Base-by-base conservation (phyloP, 2,113 vertebrate genomes). In the Riparia riparia region DNA sequence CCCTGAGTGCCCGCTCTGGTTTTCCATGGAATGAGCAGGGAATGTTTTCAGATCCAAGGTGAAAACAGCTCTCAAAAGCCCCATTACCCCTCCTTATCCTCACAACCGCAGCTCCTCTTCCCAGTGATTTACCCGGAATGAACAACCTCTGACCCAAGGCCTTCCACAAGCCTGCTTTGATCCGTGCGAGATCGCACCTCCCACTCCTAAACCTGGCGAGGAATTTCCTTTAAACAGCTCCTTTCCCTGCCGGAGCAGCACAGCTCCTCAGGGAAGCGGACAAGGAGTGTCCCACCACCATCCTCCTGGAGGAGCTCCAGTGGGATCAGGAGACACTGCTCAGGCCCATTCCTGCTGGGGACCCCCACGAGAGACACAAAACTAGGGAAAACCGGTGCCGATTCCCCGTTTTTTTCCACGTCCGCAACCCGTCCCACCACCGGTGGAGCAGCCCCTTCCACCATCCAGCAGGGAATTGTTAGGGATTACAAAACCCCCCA, bases 291-390 rank as follows among this genome's bases (percentile, higher is more conserved):
- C 51, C 42, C 17, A 50, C 70, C 58, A 14, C 13, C 10, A 29
- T 2, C 14, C 49, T 14, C 51, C 53, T 4, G 29, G 10, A 69
- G 0, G 0, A 34, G 32, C 13, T 26, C 50, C 76, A 24, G 14
- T 7, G 60, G 31, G 39, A 54, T 2, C 53, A 45, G n/a, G 26
- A 37, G 84, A 20, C 44, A 26, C 10, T 2, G 47, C 8, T 8
- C n/a, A 45, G 18, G 41, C 17, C 69, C 3, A 8, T 25, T 31
- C 88, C 61, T 42, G 41, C 28, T 42, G 37, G 39, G 7, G 5
- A 42, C 29, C 53, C 58, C 84, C 64, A 37, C 0, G 20, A 53
- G 68, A 72, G 2, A 14, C 65, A 41, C 53, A 22, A 66, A 71
- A 26, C 16, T 9, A 34, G 0, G 8, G 37, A 78, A 91, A 91